phyloP scores from a whole-genome alignment of 2,113 vertebrate species.

The Egretta garzetta region DNA sequence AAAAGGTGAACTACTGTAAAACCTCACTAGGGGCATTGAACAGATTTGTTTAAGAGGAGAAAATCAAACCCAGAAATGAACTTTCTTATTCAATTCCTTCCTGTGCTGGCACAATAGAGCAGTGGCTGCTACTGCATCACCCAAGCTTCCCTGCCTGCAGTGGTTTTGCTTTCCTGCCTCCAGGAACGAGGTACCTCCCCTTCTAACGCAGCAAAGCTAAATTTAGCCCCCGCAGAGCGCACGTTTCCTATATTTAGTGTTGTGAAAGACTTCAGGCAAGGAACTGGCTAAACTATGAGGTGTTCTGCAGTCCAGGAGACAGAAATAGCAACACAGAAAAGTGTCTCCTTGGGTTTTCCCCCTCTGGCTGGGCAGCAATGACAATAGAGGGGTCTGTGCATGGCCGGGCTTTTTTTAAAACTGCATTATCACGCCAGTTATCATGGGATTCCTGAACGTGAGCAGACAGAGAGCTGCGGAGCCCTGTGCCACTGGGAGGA shows the following conservation, averaged over 20 bases:
- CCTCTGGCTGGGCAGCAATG: background rate
- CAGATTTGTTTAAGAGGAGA: background rate
- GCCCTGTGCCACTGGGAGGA: background rate
- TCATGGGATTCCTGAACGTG: background rate
- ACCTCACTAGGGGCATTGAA: background rate
- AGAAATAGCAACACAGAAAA: slow-evolving; percentile 23
- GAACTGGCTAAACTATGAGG: slow-evolving; percentile 11
- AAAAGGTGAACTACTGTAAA: background rate
- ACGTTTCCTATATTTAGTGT: slow-evolving; percentile 67
- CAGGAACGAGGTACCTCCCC: background rate
- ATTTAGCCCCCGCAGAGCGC: slow-evolving; percentile 56
- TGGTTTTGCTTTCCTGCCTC: slow-evolving; percentile 8
- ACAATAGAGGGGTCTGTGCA: background rate
- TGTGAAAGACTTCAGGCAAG: slow-evolving; percentile 50
- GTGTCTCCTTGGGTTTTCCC: background rate
- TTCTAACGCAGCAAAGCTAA: slow-evolving; percentile 59
- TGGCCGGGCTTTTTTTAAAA: background rate
- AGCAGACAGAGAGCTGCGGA: background rate
- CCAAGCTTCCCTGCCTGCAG: slow-evolving; percentile 18
- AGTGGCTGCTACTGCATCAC: background rate
- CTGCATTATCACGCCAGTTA: background rate
- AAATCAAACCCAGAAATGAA: background rate
- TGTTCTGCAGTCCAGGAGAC: slow-evolving; percentile 6
- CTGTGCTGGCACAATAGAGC: background rate
- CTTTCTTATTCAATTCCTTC: background rate